Conservation (phyloP, 2,888 invertebrate genomes). For the Mesochorus sp. region DNA sequence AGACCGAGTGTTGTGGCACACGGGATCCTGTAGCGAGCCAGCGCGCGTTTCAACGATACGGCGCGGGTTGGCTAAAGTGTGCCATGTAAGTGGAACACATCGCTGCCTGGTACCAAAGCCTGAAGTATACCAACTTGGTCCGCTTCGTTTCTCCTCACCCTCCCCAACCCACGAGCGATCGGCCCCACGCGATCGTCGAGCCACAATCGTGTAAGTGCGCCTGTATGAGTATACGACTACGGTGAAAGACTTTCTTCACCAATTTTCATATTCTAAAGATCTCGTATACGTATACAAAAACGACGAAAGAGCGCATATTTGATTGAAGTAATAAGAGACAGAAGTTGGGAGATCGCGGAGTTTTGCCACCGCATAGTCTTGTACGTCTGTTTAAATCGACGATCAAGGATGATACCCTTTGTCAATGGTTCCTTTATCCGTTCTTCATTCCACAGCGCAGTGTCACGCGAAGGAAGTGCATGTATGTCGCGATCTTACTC, state of each 20-base stretch:
- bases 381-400: constrained; percentile 27
- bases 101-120: constrained; percentile 79
- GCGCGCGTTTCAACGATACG: constrained; percentile 43
- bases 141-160: constrained; percentile 69
- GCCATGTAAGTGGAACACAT: constrained; percentile 82
- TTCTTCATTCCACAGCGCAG: constrained; percentile 5
- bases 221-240: constrained; percentile 57
- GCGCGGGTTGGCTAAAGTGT: constrained; percentile 76
- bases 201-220: constrained; percentile 55
- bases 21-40: constrained; percentile 77
- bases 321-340: background rate
- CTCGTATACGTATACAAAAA: constrained; percentile 2
- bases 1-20: constrained; percentile 69
- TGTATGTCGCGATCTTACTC: constrained; percentile 1
- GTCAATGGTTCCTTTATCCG: constrained; percentile 14
- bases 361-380: constrained; percentile 26
- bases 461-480: background rate
- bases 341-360: background rate
- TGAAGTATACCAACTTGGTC: constrained; percentile 79
- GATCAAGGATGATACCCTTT: too few relatives aligned
- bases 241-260: constrained; percentile 82
- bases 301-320: background rate
- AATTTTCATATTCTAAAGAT: constrained; percentile 35
- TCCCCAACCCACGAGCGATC: constrained; percentile 13
- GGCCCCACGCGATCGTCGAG: constrained; percentile 60